Evolutionary conservation across 92 coral and sea anemone genomes (phyloP).

Genomic region (Scolanthus callimorphus): DNA sequence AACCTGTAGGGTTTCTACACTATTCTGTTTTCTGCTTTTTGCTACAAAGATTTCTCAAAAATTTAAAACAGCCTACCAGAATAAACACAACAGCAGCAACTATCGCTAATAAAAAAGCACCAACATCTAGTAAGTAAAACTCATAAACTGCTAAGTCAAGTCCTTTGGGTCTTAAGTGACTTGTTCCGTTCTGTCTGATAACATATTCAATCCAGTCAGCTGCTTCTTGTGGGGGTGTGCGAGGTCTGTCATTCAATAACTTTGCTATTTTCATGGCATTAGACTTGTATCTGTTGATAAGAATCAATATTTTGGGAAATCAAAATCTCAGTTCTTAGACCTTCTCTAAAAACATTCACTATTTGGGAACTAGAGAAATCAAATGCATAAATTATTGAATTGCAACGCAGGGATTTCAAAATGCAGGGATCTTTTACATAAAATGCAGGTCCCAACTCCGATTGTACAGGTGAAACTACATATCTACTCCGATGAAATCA

Average conservation of each 20-base stretch:
- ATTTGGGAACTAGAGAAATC: no score
- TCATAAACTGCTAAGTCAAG: conserved; percentile 16
- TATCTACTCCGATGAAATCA: no score
- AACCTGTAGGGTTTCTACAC: no score
- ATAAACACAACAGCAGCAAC: conserved; percentile 1
- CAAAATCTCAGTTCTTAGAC: no score
- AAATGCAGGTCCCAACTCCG: no score
- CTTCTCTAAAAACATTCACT: no score
- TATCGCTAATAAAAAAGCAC: neutral
- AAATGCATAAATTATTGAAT: no score
- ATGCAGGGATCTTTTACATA: no score
- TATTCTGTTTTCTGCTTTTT: neutral
- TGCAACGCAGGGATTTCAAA: no score
- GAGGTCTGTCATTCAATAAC: conserved; percentile 12
- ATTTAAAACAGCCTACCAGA: neutral
- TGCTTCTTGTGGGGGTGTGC: conserved; percentile 18
- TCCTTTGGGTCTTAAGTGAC: conserved; percentile 14
- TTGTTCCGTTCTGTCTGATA: conserved; percentile 17
- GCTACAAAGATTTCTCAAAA: neutral
- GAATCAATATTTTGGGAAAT: no score
- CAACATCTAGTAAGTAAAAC: conserved; percentile 24
- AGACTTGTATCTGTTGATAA: conserved; percentile 2
- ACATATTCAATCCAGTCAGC: conserved; percentile 31
- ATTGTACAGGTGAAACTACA: no score
- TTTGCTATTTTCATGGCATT: conserved; percentile 18